A percentile compares a stretch with the other conserved stretches of the same genome.
These are phyloP conservation scores for Nannoperca obscura DNA, from an alignment of 2,797 vertebrate species.

Conservation along the genomic window DNA sequence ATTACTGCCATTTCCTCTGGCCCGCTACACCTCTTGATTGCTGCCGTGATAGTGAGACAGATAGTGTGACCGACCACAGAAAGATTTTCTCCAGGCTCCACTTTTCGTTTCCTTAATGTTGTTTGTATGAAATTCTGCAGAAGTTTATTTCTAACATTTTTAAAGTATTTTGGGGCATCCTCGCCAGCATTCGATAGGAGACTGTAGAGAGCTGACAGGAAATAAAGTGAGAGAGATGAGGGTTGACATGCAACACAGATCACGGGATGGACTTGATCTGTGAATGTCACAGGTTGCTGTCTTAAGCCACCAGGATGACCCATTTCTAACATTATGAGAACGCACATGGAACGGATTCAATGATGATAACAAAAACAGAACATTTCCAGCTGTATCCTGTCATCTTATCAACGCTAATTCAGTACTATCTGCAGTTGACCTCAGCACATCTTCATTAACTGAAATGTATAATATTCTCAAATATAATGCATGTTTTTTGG, in stretches of 20 bases:
- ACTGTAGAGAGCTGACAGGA: neutral
- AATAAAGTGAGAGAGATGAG: neutral
- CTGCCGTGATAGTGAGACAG: slow-evolving; percentile 22
- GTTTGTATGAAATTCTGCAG: neutral
- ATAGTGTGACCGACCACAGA: slow-evolving; percentile 6
- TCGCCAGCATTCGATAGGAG: neutral
- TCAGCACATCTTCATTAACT: neutral
- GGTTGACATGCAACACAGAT: slow-evolving; percentile 21
- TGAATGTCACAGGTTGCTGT: slow-evolving; percentile 15
- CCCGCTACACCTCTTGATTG: slow-evolving; percentile 31
- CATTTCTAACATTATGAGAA: slow-evolving; percentile 2
- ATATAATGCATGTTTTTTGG: neutral
- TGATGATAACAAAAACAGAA: neutral
- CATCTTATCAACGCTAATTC: neutral
- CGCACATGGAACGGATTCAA: neutral
- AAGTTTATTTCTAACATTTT: neutral
- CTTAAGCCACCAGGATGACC: neutral
- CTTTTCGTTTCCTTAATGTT: neutral
- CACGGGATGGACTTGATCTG: slow-evolving; percentile 19
- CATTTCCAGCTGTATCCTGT: neutral
- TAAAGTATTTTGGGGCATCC: neutral
- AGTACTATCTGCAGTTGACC: slow-evolving; percentile 1
- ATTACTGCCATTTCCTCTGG: slow-evolving; percentile 36
- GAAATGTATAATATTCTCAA: neutral
- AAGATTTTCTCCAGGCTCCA: slow-evolving; percentile 20